Percentiles rank a stretch among this genome's conserved stretches.
Conservation (phyloP, 2,888 invertebrate species). For the Xestia xanthographa region DNA sequence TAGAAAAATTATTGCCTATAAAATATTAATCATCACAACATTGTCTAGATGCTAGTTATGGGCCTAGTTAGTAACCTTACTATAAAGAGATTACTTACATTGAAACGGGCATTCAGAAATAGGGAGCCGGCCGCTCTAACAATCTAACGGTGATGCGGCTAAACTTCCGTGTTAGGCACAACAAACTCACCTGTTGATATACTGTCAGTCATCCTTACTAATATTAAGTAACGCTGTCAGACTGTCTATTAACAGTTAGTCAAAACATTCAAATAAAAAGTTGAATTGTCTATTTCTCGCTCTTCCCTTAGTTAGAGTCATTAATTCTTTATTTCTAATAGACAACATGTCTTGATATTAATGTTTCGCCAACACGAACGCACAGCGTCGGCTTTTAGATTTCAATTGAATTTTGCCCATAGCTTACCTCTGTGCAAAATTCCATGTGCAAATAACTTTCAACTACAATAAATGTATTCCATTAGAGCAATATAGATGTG, state of each 20-base stretch:
- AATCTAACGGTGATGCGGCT: conserved; percentile 21
- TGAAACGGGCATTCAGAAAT: background rate
- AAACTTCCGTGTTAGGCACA: conserved; percentile 1
- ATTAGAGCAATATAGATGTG: too few species aligned
- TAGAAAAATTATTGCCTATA: too few species aligned
- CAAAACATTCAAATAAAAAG: background rate
- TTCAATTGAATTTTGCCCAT: background rate
- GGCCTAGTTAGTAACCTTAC: too few species aligned
- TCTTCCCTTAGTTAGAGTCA: background rate
- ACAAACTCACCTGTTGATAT: conserved; percentile 33
- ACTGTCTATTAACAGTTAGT: background rate
- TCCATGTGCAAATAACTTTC: too few species aligned
- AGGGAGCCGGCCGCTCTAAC: background rate
- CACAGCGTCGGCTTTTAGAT: background rate
- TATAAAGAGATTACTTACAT: too few species aligned
- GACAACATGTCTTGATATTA: background rate
- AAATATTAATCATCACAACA: too few species aligned
- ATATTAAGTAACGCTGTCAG: background rate
- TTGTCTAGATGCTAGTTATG: too few species aligned
- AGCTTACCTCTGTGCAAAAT: background rate
- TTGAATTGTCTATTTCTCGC: background rate
- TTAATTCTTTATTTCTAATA: background rate
- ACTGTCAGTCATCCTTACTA: background rate
- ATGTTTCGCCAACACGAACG: background rate
- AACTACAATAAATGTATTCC: too few species aligned